Conservation (phyloP, 2,797 vertebrate species). For the Rhinophrynus dorsalis region DNA sequence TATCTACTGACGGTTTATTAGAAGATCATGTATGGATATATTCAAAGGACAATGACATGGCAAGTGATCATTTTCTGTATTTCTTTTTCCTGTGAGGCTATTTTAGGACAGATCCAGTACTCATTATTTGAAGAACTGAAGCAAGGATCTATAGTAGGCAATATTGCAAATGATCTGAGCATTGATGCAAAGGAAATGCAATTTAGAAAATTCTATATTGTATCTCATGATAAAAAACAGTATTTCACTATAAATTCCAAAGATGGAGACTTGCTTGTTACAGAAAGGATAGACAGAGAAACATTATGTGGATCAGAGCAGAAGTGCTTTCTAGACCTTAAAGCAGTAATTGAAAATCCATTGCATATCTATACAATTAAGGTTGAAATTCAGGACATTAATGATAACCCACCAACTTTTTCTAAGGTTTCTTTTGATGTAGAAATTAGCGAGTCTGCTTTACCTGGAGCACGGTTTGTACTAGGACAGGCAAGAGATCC, state of each 20-base stretch:
- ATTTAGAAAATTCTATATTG: conserved; percentile 71
- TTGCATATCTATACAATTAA: conserved; percentile 55
- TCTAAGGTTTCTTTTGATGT: conserved; percentile 48
- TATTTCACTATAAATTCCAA: conserved; percentile 23
- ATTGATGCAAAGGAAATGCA: conserved; percentile 67
- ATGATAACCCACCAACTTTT: conserved; percentile 61
- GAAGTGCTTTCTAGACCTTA: conserved; percentile 52
- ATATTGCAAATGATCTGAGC: conserved; percentile 77
- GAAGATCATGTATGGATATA: background rate
- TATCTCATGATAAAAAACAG: conserved; percentile 49
- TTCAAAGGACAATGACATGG: conserved; percentile 42
- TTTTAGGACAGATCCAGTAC: conserved; percentile 74
- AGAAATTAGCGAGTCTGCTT: conserved; percentile 47
- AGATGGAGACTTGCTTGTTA: conserved; percentile 55
- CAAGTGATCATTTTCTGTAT: conserved; percentile 73
- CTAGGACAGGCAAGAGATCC: conserved; percentile 59
- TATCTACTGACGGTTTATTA: too few relatives aligned
- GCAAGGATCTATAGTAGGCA: conserved; percentile 75
- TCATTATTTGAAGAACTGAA: conserved; percentile 82
- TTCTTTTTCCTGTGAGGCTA: conserved; percentile 62
- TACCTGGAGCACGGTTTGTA: conserved; percentile 53
- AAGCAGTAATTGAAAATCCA: conserved; percentile 57
- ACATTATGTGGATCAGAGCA: conserved; percentile 51
- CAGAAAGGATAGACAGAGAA: conserved; percentile 58
- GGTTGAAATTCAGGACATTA: conserved; percentile 60